phyloP scores from a whole-genome alignment of 2,113 vertebrate species.

The Bettongia penicillata region DNA sequence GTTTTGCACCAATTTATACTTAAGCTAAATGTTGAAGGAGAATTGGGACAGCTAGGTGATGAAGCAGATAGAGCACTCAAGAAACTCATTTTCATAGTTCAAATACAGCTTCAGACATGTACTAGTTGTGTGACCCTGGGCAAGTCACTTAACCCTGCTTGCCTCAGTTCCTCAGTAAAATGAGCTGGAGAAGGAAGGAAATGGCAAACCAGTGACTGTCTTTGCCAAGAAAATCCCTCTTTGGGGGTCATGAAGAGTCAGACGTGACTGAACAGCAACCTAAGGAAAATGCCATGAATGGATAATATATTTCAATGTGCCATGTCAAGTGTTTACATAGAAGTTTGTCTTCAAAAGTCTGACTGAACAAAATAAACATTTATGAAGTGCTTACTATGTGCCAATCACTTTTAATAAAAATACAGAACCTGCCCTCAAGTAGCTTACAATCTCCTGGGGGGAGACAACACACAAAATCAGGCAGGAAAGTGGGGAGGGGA shows the following conservation, averaged over 20 bases:
- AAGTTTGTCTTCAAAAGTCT: background rate
- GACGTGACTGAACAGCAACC: background rate
- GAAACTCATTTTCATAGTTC: background rate
- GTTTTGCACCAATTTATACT: conserved; percentile 28
- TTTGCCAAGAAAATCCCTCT: background rate
- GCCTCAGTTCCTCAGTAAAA: background rate
- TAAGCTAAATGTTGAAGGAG: conserved; percentile 11
- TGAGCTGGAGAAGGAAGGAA: background rate
- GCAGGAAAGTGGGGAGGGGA: background rate
- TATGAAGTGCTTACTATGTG: no score
- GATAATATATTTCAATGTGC: background rate
- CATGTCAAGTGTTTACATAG: background rate
- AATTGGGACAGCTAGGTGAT: background rate
- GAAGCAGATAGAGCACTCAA: background rate
- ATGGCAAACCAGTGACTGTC: background rate
- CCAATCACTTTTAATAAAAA: no score
- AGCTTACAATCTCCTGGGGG: background rate
- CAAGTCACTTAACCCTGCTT: background rate
- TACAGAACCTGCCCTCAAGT: no score
- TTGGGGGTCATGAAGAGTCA: no score
- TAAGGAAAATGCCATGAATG: background rate
- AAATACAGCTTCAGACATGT: background rate
- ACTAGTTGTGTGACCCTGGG: background rate
- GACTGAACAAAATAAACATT: no score
- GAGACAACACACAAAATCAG: background rate